These are phyloP conservation scores for Drosophila recens DNA, from an alignment of 2,888 invertebrate genomes.

Conservation along the genomic window DNA sequence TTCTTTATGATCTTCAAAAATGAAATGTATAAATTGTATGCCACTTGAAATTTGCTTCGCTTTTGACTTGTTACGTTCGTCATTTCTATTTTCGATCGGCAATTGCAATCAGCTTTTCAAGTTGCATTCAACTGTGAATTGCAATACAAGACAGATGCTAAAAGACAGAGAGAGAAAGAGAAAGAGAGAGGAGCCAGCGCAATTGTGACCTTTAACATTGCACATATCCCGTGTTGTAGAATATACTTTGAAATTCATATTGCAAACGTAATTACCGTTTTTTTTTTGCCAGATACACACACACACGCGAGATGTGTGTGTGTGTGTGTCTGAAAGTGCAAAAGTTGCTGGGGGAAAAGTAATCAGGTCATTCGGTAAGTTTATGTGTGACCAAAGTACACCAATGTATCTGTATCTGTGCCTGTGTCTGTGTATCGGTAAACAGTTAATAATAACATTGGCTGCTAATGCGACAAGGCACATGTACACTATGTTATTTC, in stretches of 20 bases:
- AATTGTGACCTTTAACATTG: constrained; percentile 48
- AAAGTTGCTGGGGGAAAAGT: constrained; percentile 19
- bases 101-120: constrained; percentile 41
- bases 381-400: constrained; percentile 19
- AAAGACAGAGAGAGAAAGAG: background rate
- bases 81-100: constrained; percentile 53
- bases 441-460: constrained; percentile 52
- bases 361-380: constrained; percentile 48
- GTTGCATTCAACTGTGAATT: constrained; percentile 33
- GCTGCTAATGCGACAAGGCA: constrained; percentile 44
- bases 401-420: constrained; percentile 17
- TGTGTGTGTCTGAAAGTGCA: constrained; percentile 13
- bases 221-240: constrained; percentile 20
- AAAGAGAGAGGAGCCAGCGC: background rate
- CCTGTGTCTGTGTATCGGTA: constrained; percentile 19
- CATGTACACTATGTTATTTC: constrained; percentile 55
- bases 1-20: constrained; percentile 29
- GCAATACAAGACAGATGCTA: background rate
- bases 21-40: constrained; percentile 12
- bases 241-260: constrained; percentile 30
- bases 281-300: constrained; percentile 8
- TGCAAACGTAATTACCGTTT: constrained; percentile 30
- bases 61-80: constrained; percentile 32
- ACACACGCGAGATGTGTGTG: background rate
- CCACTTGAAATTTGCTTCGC: constrained; percentile 56